These are phyloP conservation scores for Chloropsis cyanopogon DNA, from an alignment of 2,113 vertebrate genomes.

Conservation along the genomic window DNA sequence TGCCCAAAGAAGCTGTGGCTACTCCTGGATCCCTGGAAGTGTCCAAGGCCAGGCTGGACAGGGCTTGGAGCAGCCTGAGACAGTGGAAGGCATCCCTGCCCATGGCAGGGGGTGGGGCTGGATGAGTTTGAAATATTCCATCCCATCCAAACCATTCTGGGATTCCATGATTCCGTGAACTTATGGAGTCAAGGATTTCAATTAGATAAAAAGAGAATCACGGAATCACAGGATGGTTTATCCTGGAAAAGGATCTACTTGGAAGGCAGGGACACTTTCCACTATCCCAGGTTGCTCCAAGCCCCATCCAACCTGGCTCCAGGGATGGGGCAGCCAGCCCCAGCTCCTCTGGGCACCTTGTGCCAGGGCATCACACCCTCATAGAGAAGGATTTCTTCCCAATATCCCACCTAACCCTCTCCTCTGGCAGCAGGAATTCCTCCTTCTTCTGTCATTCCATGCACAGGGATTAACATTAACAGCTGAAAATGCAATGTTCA, in stretches of 20 bases:
- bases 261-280: neutral
- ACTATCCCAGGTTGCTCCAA: neutral
- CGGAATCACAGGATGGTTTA: neutral
- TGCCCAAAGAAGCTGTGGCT: neutral
- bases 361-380: neutral
- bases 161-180: neutral
- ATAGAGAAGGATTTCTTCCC: neutral
- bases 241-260: neutral
- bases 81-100: neutral
- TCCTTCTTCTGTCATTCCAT: neutral
- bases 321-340: neutral
- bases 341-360: neutral
- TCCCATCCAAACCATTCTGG: neutral
- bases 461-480: neutral
- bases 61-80: neutral
- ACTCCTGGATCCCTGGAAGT: neutral
- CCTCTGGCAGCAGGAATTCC: neutral
- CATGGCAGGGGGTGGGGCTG: neutral
- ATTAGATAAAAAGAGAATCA: neutral
- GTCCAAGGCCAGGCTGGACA: accelerated
- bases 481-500: neutral
- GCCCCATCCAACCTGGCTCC: no score
- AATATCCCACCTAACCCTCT: neutral
- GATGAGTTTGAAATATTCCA: neutral
- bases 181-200: neutral